Conservation (phyloP, 2,797 vertebrate species). For the Somateria mollissima region DNA sequence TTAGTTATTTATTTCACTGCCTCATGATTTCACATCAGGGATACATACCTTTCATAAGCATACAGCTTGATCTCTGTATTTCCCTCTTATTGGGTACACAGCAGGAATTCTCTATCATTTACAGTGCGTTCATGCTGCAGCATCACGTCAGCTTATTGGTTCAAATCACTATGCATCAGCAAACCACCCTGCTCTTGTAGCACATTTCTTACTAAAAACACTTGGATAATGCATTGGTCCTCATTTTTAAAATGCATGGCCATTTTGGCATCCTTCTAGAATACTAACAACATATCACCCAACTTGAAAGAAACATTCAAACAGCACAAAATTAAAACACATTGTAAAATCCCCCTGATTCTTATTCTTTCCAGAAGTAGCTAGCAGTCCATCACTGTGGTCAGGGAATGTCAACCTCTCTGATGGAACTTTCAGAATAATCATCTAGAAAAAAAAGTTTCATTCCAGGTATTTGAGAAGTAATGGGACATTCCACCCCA, state of each 20-base stretch:
- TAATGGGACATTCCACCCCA: not conserved
- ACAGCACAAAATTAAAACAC: not conserved
- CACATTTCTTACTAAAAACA: not conserved
- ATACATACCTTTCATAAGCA: not conserved
- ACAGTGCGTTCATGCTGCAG: not conserved
- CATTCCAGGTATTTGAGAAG: not conserved
- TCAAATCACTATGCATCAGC: not conserved
- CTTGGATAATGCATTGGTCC: not conserved
- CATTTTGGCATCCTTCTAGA: not conserved
- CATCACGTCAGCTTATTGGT: not conserved
- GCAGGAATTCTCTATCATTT: not conserved
- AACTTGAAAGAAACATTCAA: not conserved
- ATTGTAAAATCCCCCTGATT: not conserved
- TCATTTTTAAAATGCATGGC: not conserved
- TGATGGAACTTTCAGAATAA: not conserved
- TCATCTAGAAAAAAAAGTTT: no score
- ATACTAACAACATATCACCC: not conserved
- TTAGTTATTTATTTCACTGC: not conserved
- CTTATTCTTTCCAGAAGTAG: not conserved
- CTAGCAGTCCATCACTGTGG: fast-evolving
- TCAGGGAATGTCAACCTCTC: not conserved
- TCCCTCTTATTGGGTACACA: not conserved
- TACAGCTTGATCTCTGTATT: not conserved
- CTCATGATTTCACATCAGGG: not conserved
- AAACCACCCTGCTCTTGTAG: not conserved